These are phyloP conservation scores for Synanthedon myopaeformis DNA, from an alignment of 2,888 invertebrate species.

Conservation along the genomic window DNA sequence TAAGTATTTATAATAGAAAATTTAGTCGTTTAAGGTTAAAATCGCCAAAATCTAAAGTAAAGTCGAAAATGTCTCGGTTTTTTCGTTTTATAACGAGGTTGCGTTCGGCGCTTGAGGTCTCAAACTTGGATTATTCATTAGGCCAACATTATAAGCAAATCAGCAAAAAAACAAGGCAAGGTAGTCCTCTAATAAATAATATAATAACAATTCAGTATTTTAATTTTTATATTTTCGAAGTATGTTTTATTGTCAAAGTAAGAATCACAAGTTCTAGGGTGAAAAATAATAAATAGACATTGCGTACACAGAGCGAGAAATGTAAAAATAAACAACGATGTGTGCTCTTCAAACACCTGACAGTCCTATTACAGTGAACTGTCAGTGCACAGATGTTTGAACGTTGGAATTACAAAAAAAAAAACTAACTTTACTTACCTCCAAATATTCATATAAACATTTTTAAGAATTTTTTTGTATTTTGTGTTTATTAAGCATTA, in stretches of 20 bases:
- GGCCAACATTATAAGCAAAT: too few relatives aligned
- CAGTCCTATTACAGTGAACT: conserved; percentile 53
- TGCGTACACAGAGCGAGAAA: conserved; percentile 25
- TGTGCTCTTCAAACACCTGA: conserved; percentile 48
- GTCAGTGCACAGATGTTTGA: conserved; percentile 24
- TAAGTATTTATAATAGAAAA: too few relatives aligned
- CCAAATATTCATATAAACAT: not conserved
- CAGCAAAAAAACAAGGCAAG: too few relatives aligned
- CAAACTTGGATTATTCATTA: too few relatives aligned
- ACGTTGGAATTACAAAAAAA: conserved; percentile 8
- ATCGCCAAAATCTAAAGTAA: too few relatives aligned
- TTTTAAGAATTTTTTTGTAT: not conserved
- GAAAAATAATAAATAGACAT: conserved; percentile 30
- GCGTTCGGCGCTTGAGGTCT: too few relatives aligned
- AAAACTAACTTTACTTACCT: not conserved
- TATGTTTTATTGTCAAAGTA: not conserved
- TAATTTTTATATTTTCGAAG: too few relatives aligned
- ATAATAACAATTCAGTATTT: too few relatives aligned
- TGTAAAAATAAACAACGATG: conserved; percentile 43
- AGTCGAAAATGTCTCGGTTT: too few relatives aligned
- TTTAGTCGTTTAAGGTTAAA: too few relatives aligned
- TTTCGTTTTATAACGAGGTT: too few relatives aligned
- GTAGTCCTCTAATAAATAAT: too few relatives aligned
- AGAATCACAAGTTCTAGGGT: conserved; percentile 14
- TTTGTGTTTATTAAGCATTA: not conserved